A percentile compares a stretch with the other conserved stretches of the same genome.
These are phyloP conservation scores for Rhopalosiphum nymphaeae DNA, from an alignment of 2,888 invertebrate genomes.

Conservation along the genomic window DNA sequence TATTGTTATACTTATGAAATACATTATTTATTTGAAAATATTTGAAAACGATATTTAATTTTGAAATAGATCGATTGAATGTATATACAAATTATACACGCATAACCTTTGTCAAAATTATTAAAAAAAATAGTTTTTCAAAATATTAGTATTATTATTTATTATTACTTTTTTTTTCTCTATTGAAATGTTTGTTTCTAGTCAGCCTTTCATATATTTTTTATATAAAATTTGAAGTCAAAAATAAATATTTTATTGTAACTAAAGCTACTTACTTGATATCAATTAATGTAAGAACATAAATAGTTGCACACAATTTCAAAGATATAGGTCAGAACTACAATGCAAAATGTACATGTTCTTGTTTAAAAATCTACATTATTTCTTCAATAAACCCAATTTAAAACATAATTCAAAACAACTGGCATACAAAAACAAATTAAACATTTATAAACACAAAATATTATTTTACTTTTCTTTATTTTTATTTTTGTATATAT, in stretches of 20 bases:
- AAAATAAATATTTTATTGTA: too few species aligned
- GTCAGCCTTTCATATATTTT: too few species aligned
- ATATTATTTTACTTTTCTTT: neutral
- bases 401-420: neutral
- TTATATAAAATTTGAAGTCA: too few species aligned
- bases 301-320: neutral
- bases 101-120: neutral
- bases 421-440: neutral
- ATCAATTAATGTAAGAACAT: neutral
- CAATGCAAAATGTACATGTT: neutral
- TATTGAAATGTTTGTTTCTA: too few species aligned
- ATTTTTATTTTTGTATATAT: too few species aligned
- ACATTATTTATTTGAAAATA: neutral
- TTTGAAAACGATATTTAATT: neutral
- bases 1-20: neutral
- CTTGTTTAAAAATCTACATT: neutral
- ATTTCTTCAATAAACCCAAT: neutral
- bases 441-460: neutral
- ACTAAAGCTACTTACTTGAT: neutral
- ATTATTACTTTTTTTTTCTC: neutral
- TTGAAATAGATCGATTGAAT: neutral
- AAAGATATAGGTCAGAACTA: neutral
- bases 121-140: neutral
- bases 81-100: neutral
- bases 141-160: neutral